Evolutionary conservation across 2,797 vertebrate genomes (phyloP), one percentile per base, ranked within the genome.

Genomic region (Dendrocincla fuliginosa): DNA sequence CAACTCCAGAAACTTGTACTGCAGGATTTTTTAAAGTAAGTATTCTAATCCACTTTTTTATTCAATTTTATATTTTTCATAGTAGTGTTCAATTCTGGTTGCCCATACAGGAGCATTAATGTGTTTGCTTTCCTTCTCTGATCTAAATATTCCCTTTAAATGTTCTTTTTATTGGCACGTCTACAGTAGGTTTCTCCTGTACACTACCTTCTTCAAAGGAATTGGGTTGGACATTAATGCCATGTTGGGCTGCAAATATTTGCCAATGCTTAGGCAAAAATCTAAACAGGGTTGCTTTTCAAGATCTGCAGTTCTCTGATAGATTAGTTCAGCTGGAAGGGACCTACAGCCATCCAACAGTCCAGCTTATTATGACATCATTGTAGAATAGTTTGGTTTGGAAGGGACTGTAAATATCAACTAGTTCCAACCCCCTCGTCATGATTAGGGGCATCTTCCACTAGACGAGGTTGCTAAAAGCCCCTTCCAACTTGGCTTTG

Each of bases 341-440:
- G 27, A 68, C 19, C 4, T 49, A 32, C 28, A 68, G 13, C 10
- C 5, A 44, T 37, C 42, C 49, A 49, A 15, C 76, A 28, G 11
- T 69, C 56, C 22, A n/a, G 6, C 13, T 76, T 33, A 16, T 25
- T 56, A 16, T 50, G 64, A 33, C 19, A 50, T 42, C 63, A 22
- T 44, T 23, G 44, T 28, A 33, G 24, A 63, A n/a, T 10, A n/a
- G 4, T 56, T 83, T 55, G 16, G 22, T 76, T 63, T 70, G 50
- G 64, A 57, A 50, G 37, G 23, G 9, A 37, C 9, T n/a, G 20
- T 50, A 76, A 37, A 25, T 69, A n/a, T 44, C 23, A 30, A 7
- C 16, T 56, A 15, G 5, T 56, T 63, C 32, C 35, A 44, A 3
- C 1, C 1, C 6, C 5, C 3, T 9, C 37, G 16, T 56, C 23